A percentile compares a stretch with the other conserved stretches of the same genome.
These are phyloP conservation scores for Aleiodes alternator DNA, from an alignment of 2,888 invertebrate genomes.

Conservation along the genomic window DNA sequence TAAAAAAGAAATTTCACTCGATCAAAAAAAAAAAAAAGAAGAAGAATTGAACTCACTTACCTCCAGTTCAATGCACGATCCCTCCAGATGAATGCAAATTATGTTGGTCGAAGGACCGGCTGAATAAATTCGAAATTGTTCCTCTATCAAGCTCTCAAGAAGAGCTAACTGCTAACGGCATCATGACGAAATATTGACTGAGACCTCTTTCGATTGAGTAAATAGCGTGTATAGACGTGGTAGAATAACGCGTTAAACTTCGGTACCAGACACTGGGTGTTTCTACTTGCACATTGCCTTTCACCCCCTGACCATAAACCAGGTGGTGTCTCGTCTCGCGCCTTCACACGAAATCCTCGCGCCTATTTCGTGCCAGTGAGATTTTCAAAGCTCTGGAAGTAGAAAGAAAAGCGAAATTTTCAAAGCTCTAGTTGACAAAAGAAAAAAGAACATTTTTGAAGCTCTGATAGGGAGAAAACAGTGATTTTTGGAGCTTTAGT, in stretches of 20 bases:
- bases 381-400: slow-evolving; percentile 34
- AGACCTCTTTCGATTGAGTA: slow-evolving; percentile 42
- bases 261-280: slow-evolving; percentile 39
- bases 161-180: background rate
- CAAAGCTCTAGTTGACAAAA: no score
- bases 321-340: slow-evolving; percentile 40
- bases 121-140: no score
- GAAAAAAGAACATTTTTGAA: no score
- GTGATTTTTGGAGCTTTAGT: no score
- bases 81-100: no score
- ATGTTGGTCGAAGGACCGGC: no score
- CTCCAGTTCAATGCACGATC: no score
- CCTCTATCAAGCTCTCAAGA: no score
- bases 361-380: slow-evolving; percentile 48
- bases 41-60: no score
- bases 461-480: no score
- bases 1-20: no score
- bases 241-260: slow-evolving; percentile 17
- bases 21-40: no score
- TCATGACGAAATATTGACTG: slow-evolving; percentile 42
- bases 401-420: slow-evolving; percentile 7
- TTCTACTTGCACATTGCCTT: slow-evolving; percentile 21
- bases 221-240: background rate
- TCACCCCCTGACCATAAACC: slow-evolving; percentile 3
- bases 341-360: slow-evolving; percentile 35